Base-by-base conservation (phyloP, 1,140 invertebrate genomes). In the Ylistrum balloti region DNA sequence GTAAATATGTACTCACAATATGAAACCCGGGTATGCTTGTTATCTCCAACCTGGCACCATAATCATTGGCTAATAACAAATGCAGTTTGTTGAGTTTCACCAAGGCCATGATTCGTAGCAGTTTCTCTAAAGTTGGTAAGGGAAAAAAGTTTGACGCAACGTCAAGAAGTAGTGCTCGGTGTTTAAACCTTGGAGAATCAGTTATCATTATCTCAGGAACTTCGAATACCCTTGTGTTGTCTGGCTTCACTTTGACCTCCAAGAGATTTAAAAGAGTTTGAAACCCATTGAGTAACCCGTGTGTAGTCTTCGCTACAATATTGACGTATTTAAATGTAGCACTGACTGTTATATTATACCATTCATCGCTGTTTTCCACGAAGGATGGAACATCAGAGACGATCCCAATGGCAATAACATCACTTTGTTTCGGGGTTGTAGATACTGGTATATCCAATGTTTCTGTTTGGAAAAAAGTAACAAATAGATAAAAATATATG, bases 81-180 rank as follows among this genome's bases (percentile, higher is more conserved):
- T 74, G 56, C 7, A 74, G n/a, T 74, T 74, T 74, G 56, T 74
- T 74, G 22, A 74, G 56, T n/a, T 74, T 74, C 5, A 74, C 56
- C 22, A 74, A 28, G 15, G 56, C 56, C 56, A 74, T 74, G 0
- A 28, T 28, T 5, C 28, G 56, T 22, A 74, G 56, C 9, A 74
- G 56, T n/a, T 28, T 28, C 56, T 5, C 28, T n/a, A 74, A 3
- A n/a, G 22, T 74, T 5, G 56, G n/a, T 28, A 74, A 9, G 0
- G 22, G 22, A 22, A 74, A 2, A 74, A 74, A 74, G 22, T 74
- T n/a, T 5, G 56, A 74, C 0, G 56, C 56, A 5, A 74, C 56
- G 56, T 74, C 56, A 28, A 74, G 56, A 74, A 74, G 56, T 28
- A 74, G 56, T 74, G 9, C 22, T 11, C 56, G 56, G 17, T 74